Evolutionary conservation across 2,113 vertebrate genomes (phyloP).

Genomic region (Columba livia): DNA sequence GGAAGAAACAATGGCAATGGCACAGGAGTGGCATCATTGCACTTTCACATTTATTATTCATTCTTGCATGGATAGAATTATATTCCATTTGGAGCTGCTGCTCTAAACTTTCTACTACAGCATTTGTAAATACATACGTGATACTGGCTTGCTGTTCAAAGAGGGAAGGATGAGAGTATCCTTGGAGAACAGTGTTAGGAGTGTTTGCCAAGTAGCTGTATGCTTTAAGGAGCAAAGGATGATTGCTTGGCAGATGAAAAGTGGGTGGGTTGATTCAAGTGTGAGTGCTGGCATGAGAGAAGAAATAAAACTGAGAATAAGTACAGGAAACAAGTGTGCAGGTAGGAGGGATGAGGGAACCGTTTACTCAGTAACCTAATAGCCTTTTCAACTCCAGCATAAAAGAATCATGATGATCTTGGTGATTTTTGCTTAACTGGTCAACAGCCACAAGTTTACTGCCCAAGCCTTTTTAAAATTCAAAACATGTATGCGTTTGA

Average conservation of each 20-base stretch:
- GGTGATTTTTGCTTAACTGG: background rate
- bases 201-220: slow-evolving; percentile 1
- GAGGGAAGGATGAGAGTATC: background rate
- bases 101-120: slow-evolving; percentile 18
- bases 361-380: slow-evolving; percentile 20
- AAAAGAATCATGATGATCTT: background rate
- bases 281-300: slow-evolving; percentile 29
- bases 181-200: background rate
- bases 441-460: background rate
- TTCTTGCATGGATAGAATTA: background rate
- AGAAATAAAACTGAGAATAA: slow-evolving; percentile 50
- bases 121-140: slow-evolving; percentile 7
- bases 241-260: slow-evolving; percentile 51
- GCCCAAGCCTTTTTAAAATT: background rate
- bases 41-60: background rate
- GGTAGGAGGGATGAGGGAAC: background rate
- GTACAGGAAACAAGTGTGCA: slow-evolving; percentile 47
- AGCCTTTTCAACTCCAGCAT: background rate
- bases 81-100: slow-evolving; percentile 3
- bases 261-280: slow-evolving; percentile 48
- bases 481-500: background rate
- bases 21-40: background rate
- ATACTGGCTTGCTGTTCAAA: background rate
- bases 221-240: background rate
- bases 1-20: background rate